Percentiles rank a stretch among this genome's conserved stretches.
These are phyloP conservation scores for Chaunax sp. DNA, from an alignment of 2,797 vertebrate species.

Conservation along the genomic window DNA sequence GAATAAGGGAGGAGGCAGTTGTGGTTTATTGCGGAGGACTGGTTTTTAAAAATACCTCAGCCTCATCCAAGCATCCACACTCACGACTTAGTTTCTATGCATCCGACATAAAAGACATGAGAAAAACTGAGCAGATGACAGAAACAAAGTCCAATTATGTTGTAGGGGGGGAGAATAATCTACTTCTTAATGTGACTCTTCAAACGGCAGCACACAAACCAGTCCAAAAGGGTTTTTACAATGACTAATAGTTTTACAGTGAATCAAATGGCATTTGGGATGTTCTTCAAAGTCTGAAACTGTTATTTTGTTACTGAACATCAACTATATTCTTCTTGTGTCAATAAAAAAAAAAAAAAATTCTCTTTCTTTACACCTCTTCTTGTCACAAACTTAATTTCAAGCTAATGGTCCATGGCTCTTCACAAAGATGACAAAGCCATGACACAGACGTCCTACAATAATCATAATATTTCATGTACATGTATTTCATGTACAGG, in stretches of 20 bases:
- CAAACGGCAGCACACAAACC: background rate
- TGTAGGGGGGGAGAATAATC: background rate
- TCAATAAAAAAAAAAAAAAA: background rate
- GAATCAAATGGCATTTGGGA: too few species aligned
- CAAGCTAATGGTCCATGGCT: constrained; percentile 23
- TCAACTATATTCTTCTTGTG: background rate
- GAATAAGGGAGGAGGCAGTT: constrained; percentile 25
- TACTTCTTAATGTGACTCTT: background rate
- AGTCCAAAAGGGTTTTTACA: too few species aligned
- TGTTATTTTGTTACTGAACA: background rate
- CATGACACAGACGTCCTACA: constrained; percentile 56
- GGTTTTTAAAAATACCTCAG: constrained; percentile 18
- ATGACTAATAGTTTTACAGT: too few species aligned
- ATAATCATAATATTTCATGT: constrained; percentile 70
- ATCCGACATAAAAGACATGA: constrained; percentile 14
- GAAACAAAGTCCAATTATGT: background rate
- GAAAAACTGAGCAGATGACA: constrained; percentile 19
- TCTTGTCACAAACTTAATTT: constrained; percentile 27
- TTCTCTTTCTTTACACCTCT: background rate
- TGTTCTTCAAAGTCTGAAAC: too few species aligned
- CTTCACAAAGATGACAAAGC: constrained; percentile 55
- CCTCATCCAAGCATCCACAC: background rate
- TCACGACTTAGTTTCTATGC: constrained; percentile 3
- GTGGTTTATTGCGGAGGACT: constrained; percentile 7
- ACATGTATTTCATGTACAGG: constrained; percentile 71